A percentile compares a stretch with the other conserved stretches of the same genome.
These are phyloP conservation scores for Ambastaia sidthimunki DNA, from an alignment of 2,797 vertebrate genomes.

Conservation along the genomic window DNA sequence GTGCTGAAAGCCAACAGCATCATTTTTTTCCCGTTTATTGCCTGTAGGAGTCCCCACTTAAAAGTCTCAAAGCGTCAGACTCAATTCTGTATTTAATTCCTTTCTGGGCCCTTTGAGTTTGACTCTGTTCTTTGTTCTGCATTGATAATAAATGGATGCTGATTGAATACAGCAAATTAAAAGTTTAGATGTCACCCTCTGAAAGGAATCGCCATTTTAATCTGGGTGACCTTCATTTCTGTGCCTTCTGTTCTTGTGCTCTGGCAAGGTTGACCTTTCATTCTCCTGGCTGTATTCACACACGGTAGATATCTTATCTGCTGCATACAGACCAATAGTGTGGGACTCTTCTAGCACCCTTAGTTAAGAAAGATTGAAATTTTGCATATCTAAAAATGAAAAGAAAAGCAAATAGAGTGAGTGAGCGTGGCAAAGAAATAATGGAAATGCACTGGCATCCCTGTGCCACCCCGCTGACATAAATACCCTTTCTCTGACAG, in stretches of 20 bases:
- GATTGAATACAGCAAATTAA: slow-evolving; percentile 49
- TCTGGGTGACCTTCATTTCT: slow-evolving; percentile 73
- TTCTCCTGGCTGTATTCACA: slow-evolving; percentile 61
- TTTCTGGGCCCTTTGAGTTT: slow-evolving; percentile 29
- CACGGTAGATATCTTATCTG: slow-evolving; percentile 67
- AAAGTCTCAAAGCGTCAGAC: slow-evolving; percentile 8
- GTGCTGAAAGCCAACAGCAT: slow-evolving; percentile 22
- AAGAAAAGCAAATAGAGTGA: slow-evolving; percentile 58
- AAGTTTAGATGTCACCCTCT: slow-evolving; percentile 61
- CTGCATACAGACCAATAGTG: slow-evolving; percentile 66
- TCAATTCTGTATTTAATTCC: background rate
- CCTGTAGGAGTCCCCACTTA: background rate
- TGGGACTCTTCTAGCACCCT: slow-evolving; percentile 53
- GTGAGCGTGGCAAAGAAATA: slow-evolving; percentile 15
- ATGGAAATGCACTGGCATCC: slow-evolving; percentile 36
- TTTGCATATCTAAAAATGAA: slow-evolving; percentile 62
- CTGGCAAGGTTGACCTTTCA: slow-evolving; percentile 70
- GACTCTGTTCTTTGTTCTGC: slow-evolving; percentile 15
- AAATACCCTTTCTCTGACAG: slow-evolving; percentile 42
- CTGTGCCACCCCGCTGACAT: slow-evolving; percentile 19
- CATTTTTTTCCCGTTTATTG: background rate
- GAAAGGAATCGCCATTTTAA: slow-evolving; percentile 67
- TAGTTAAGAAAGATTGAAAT: slow-evolving; percentile 71
- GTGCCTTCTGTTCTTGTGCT: slow-evolving; percentile 62
- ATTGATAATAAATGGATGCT: slow-evolving; percentile 1